A percentile compares a stretch with the other conserved stretches of the same genome.
Evolutionary conservation across 2,797 vertebrate genomes (phyloP).

Genomic region (Lerista edwardsae): DNA sequence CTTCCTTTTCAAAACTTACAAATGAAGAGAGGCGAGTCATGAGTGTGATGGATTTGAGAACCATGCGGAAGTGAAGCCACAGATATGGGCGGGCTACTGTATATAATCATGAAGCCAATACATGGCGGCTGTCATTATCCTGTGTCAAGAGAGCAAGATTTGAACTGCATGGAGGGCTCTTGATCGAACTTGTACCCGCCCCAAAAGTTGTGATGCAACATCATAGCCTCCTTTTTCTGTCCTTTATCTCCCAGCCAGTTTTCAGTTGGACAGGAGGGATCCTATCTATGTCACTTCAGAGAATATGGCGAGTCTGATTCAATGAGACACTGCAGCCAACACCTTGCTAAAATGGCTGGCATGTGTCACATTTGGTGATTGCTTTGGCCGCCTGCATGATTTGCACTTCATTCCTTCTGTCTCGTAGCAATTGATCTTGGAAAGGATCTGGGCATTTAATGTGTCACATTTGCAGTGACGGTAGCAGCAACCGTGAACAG

Average conservation of each 20-base stretch:
- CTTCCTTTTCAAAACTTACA: too few relatives aligned
- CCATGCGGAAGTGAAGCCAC: too few relatives aligned
- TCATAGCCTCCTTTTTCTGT: not conserved
- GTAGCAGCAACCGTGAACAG: conserved; percentile 1
- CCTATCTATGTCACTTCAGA: not conserved
- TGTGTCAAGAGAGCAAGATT: not conserved
- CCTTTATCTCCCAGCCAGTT: not conserved
- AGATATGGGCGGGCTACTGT: too few relatives aligned
- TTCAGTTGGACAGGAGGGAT: not conserved
- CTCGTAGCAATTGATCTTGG: conserved; percentile 33
- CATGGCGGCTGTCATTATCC: not conserved
- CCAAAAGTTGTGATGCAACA: not conserved
- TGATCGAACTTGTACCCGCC: not conserved
- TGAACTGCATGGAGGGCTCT: not conserved
- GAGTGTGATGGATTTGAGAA: too few relatives aligned
- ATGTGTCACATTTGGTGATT: conserved; percentile 27
- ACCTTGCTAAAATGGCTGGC: conserved; percentile 13
- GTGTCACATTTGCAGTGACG: not conserved
- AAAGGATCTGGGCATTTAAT: conserved; percentile 5
- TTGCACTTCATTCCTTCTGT: conserved; percentile 56
- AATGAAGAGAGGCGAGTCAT: too few relatives aligned
- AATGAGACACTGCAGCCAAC: not conserved
- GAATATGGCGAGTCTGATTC: conserved; percentile 2
- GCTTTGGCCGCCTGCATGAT: conserved; percentile 37
- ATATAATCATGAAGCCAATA: not conserved